Percentiles rank a stretch among this genome's conserved stretches.
Conservation (phyloP, 2,888 invertebrate genomes). For the Empis stercorea region DNA sequence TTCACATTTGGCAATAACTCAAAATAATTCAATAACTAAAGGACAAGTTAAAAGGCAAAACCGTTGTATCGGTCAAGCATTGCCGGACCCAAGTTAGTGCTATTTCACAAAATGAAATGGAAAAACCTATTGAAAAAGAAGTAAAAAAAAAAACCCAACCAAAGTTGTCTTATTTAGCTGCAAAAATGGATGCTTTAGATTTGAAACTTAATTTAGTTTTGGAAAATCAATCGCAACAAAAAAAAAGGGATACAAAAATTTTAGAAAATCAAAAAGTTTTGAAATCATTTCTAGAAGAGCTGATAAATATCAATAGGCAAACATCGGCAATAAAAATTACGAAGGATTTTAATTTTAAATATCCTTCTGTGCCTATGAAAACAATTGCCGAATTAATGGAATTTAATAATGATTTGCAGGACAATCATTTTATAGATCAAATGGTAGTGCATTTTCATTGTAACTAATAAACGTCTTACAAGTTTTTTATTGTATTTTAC, state of each 20-base stretch:
- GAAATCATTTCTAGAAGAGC: neutral
- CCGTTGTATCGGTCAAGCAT: neutral
- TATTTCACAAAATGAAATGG: neutral
- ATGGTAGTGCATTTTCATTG: neutral
- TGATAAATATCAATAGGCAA: neutral
- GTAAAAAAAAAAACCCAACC: neutral
- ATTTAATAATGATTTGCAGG: neutral
- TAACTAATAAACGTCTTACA: neutral
- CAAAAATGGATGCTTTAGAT: neutral
- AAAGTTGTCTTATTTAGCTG: neutral
- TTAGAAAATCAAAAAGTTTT: neutral
- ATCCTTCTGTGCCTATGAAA: neutral
- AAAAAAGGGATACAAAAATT: neutral
- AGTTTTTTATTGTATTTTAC: neutral
- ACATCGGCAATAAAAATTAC: neutral
- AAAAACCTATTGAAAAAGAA: neutral
- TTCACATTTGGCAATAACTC: neutral
- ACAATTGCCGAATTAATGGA: neutral
- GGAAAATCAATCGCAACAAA: neutral
- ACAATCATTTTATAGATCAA: neutral
- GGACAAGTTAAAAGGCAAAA: neutral
- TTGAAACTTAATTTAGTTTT: neutral
- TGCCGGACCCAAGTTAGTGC: neutral
- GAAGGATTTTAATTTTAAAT: neutral
- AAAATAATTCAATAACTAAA: neutral